Conservation (phyloP, 2,113 vertebrate genomes). For the Pycnonotus jocosus region DNA sequence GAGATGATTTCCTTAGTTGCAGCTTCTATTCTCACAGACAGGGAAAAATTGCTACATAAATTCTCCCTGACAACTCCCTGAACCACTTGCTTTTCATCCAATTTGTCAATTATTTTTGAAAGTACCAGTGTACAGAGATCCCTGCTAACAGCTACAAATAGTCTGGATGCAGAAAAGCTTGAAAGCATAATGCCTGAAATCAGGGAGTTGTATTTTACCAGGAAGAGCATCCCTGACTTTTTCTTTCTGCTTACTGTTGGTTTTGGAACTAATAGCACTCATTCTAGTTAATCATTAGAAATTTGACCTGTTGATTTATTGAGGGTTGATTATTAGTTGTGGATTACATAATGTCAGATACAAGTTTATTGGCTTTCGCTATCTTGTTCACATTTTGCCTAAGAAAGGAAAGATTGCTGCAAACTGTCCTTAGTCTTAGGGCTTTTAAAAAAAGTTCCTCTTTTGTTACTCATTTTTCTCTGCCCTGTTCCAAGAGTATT, state of each 20-base stretch:
- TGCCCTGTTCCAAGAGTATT: neutral
- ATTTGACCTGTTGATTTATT: neutral
- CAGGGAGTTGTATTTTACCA: neutral
- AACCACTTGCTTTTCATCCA: neutral
- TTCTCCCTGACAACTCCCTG: neutral
- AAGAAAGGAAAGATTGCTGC: neutral
- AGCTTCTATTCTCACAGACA: neutral
- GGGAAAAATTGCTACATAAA: neutral
- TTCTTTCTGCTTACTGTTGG: neutral
- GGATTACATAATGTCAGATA: neutral
- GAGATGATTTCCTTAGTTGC: neutral
- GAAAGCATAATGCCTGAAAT: neutral
- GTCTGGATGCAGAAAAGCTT: neutral
- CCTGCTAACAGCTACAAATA: neutral
- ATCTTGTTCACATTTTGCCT: neutral
- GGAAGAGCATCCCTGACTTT: neutral
- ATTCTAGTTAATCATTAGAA: neutral
- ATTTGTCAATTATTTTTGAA: neutral
- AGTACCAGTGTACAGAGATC: neutral
- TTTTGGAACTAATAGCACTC: neutral
- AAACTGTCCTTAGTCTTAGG: neutral
- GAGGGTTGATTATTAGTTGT: neutral
- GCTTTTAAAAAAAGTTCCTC: neutral
- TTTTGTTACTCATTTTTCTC: neutral
- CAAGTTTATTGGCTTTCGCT: neutral